phyloP scores from a whole-genome alignment of 2,113 vertebrate genomes.

The Salvelinus sp. region DNA sequence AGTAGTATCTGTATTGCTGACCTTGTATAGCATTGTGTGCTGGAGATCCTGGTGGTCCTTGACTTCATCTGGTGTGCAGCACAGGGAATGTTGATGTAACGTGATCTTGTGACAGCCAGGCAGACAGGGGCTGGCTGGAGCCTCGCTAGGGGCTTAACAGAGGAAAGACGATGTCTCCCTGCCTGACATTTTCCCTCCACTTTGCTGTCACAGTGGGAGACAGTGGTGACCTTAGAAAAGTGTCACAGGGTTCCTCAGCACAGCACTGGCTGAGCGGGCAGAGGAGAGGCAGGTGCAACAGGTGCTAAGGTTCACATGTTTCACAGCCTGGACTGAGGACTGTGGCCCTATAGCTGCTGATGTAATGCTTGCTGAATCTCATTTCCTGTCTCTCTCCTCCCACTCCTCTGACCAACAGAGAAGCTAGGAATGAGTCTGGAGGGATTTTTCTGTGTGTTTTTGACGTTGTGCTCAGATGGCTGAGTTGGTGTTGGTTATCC shows the following conservation, averaged over 20 bases:
- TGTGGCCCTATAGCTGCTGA: neutral
- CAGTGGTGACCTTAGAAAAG: neutral
- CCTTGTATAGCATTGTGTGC: neutral
- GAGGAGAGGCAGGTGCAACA: neutral
- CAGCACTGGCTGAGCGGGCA: neutral
- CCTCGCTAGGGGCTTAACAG: slow-evolving; percentile 5
- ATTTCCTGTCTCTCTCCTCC: neutral
- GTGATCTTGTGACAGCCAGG: slow-evolving; percentile 5
- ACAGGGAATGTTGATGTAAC: slow-evolving; percentile 9
- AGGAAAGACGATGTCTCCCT: slow-evolving; percentile 2
- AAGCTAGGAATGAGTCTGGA: neutral
- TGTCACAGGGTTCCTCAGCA: slow-evolving; percentile 3
- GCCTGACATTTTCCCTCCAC: slow-evolving; percentile 13
- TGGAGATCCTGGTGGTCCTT: neutral
- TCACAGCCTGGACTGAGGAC: neutral
- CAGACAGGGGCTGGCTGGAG: slow-evolving; percentile 4
- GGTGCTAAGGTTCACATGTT: slow-evolving; percentile 1
- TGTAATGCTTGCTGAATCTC: neutral
- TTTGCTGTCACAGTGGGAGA: neutral
- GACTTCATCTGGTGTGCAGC: slow-evolving; percentile 1
- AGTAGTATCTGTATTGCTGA: neutral
- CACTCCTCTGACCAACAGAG: neutral
- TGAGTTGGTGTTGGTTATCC: neutral
- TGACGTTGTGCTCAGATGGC: neutral
- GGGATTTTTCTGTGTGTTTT: neutral